Percentiles rank a stretch among this genome's conserved stretches.
phyloP scores from a whole-genome alignment of 2,888 invertebrate genomes.

The Tipula lateralis region DNA sequence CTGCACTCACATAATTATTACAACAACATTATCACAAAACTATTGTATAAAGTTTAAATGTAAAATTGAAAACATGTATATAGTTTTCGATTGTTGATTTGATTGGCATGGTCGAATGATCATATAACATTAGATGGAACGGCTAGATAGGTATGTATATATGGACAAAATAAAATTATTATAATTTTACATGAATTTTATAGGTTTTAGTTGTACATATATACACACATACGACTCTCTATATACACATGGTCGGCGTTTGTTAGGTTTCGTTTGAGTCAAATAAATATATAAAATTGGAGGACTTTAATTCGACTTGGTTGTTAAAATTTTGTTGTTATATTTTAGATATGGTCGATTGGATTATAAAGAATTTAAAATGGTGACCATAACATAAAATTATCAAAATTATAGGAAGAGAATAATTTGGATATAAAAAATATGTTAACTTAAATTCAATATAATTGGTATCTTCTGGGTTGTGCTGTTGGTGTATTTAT shows the following conservation, averaged over 20 bases:
- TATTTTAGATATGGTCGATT: background rate
- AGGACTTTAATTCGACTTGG: background rate
- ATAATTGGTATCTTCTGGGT: background rate
- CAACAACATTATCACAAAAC: background rate
- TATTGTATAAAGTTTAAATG: background rate
- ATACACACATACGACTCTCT: background rate
- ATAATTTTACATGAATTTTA: background rate
- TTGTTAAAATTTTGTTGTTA: background rate
- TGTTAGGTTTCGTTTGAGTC: background rate
- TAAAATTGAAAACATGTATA: background rate
- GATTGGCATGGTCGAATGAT: background rate
- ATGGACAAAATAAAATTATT: background rate
- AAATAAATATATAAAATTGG: background rate
- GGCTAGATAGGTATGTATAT: background rate
- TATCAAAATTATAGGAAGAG: conserved; percentile 1
- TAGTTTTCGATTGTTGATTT: background rate
- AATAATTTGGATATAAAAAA: background rate
- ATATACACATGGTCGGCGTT: background rate
- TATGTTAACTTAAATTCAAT: background rate
- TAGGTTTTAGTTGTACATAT: background rate
- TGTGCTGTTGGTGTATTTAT: background rate
- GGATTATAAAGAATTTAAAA: conserved; percentile 3
- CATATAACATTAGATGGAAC: background rate
- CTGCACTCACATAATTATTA: background rate
- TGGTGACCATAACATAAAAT: background rate